Conservation (phyloP, 2,797 vertebrate species). For the Hypotaenidia philippensis region DNA sequence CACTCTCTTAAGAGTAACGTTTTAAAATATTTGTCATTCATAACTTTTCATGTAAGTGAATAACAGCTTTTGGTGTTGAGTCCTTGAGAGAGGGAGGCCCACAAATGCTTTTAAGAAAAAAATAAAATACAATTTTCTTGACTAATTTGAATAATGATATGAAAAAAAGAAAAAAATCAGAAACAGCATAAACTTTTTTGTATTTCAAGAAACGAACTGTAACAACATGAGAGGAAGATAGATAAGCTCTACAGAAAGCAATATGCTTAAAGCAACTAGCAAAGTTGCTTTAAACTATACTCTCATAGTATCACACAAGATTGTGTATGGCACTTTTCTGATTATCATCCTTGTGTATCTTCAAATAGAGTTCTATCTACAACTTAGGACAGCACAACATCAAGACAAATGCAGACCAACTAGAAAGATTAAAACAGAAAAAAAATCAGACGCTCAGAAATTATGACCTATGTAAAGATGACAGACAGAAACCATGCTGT, state of each 20-base stretch:
- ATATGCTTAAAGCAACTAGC: not conserved
- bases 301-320: not conserved
- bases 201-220: not conserved
- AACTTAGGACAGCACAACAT: not conserved
- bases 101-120: not conserved
- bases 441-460: not conserved
- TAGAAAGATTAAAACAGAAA: not conserved
- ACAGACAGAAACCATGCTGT: not conserved
- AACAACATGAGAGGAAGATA: not conserved
- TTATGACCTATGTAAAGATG: not conserved
- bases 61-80: not conserved
- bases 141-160: not conserved
- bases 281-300: not conserved
- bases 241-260: not conserved
- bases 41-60: not conserved
- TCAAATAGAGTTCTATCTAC: not conserved
- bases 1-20: not conserved
- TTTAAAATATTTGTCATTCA: not conserved
- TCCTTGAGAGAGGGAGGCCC: not conserved
- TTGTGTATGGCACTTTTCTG: not conserved
- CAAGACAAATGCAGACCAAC: not conserved
- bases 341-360: not conserved
- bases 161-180: not conserved
- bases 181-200: not conserved
- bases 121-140: not conserved